Evolutionary conservation across 2,113 vertebrate species (phyloP), one percentile per base, ranked within the genome.

Genomic region (Sorex araneus): DNA sequence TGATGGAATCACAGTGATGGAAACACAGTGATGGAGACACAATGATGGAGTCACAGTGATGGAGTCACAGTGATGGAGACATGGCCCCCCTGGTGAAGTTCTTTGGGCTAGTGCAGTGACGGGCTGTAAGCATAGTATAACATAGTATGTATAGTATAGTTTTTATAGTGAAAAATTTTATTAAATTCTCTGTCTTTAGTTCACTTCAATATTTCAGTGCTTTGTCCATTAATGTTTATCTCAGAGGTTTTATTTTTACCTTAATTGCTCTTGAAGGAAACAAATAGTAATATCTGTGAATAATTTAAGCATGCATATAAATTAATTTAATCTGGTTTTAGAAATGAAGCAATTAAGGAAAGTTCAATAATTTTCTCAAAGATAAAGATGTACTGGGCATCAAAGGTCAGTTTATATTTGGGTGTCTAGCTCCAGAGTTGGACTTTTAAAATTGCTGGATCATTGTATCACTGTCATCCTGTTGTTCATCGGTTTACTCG

Each of bases 301-400:
- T 54, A 85, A 67, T 6, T 74, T 73, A 69, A 40, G 78, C 47
- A 60, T 21, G 21, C 23, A 19, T 10, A 60, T 25, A 21, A 1
- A 90, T 73, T 54, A 11, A 19, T 67, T 76, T 67, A 47, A 76
- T 47, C 27, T 74, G 77, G 86, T 40, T 92, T 95, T 40, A 85
- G 70, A 94, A 93, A 78, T 63, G 69, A 95, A 28, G 36, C 60
- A n/a, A 71, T 13, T 10, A 43, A 63, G 67, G 71, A 87, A 43
- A 92, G 2, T 25, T 81, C 13, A 19, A 45, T 79, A 13, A 60
- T 73, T 85, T 94, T 13, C 34, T 8, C 43, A 76, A 66, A 93
- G 27, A 84, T 8, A 15, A 45, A 74, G 28, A 73, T 36, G 28
- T 82, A 6, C 16, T 40, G 36, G 40, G 13, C 27, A 8, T 34